Base-by-base conservation (phyloP, 2,113 vertebrate species). In the Pelmatolapia mariae region DNA sequence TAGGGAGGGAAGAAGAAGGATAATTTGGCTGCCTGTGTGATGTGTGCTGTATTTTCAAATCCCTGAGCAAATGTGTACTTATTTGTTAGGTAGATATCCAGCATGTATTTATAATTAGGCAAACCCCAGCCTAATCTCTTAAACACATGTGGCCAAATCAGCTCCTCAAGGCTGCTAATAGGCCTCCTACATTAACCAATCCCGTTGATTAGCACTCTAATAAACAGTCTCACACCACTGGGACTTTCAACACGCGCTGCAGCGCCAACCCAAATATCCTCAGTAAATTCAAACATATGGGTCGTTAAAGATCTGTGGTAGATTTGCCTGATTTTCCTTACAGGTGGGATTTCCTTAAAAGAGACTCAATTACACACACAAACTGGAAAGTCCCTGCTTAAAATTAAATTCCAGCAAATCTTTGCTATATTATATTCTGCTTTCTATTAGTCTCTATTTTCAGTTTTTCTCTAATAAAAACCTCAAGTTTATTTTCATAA, bases 331-430 rank as follows among this genome's bases (percentile, higher is more conserved):
- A 94, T 91, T 92, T 80, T 40, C 78, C 80, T 87, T 86, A 90
- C 94, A 96, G 92, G 93, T 96, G 94, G 93, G 91, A 92, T 94
- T 94, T 93, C 89, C 89, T 92, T 87, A 29, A 93, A 63, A 47
- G 82, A 73, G 43, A 80, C 88, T 84, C 29, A 10, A 71, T 90
- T 90, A 91, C 81, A 59, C 57, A 59, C 82, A 84, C 83, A 63
- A 13, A 88, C 38, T 92, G 90, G 90, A 93, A 94, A 93, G 89
- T 90, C 86, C 86, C 89, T 2, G 63, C 40, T 81, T 87, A 81
- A 86, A 71, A 81, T 19, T 45, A 56, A 89, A 78, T 86, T 88
- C 85, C 88, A 89, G 47, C 82, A 66, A 80, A 83, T 87, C 40
- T 82, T 82, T 82, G 88, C 63, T 52, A 22, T 10, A 66, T 84